Evolutionary conservation across 2,113 vertebrate genomes (phyloP).

Genomic region (Eretmochelys imbricata): DNA sequence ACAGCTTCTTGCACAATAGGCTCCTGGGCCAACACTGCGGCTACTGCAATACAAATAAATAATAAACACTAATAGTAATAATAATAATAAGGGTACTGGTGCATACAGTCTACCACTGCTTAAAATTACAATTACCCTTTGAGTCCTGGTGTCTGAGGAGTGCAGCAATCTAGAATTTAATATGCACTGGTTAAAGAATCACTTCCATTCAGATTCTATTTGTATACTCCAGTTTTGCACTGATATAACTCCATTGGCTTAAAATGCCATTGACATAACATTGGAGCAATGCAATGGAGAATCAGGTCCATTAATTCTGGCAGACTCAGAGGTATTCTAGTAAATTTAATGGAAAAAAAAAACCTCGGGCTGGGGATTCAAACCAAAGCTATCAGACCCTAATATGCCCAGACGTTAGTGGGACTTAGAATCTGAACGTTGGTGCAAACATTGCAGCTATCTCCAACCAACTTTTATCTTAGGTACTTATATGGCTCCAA

Average conservation of each 20-base stretch:
- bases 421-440: slow-evolving; percentile 1
- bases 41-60: not conserved
- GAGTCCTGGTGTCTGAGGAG: not conserved
- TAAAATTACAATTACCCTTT: not conserved
- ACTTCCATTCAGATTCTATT: not conserved
- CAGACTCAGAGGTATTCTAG: not conserved
- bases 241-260: not conserved
- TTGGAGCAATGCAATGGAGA: not conserved
- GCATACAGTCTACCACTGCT: not conserved
- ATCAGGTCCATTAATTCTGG: not conserved
- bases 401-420: not conserved
- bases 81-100: not conserved
- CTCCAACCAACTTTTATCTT: not conserved
- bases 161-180: not conserved
- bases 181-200: not conserved
- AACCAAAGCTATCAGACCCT: not conserved
- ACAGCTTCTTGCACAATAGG: not conserved
- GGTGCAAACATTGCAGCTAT: not conserved
- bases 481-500: not conserved
- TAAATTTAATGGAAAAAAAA: not conserved
- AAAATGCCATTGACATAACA: not conserved
- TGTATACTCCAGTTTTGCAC: not conserved
- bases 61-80: not conserved
- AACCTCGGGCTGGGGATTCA: rapidly evolving
- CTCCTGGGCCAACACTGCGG: not conserved